Evolutionary conservation across 2,888 invertebrate species (phyloP).

Genomic region (Lepidochrysops patricia): DNA sequence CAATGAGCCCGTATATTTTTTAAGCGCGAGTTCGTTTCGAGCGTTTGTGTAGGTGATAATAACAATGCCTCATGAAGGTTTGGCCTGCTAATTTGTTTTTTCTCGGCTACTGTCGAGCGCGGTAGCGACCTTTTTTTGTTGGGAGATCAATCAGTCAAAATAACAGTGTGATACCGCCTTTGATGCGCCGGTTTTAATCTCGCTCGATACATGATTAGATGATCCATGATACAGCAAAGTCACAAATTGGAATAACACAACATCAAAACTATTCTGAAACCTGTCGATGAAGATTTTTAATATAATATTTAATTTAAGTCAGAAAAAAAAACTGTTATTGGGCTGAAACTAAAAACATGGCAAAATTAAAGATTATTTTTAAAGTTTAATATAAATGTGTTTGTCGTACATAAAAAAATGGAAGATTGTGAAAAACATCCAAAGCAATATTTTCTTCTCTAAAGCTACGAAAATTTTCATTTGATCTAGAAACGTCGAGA

Average conservation of each 20-base stretch:
- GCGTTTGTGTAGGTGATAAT: slow-evolving; percentile 67
- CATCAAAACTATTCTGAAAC: slow-evolving; percentile 12
- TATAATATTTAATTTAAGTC: no score
- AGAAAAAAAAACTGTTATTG: no score
- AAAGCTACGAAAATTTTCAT: no score
- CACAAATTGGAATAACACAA: slow-evolving; percentile 61
- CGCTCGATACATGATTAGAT: slow-evolving; percentile 71
- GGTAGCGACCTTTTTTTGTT: slow-evolving; percentile 71
- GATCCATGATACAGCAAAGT: slow-evolving; percentile 70
- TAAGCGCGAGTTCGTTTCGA: slow-evolving; percentile 40
- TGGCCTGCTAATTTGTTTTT: slow-evolving; percentile 75
- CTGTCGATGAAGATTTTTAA: slow-evolving; percentile 1
- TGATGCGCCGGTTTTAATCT: slow-evolving; percentile 73
- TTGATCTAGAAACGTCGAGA: not conserved
- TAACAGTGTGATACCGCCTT: slow-evolving; percentile 75
- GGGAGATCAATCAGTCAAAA: slow-evolving; percentile 74
- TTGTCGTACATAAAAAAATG: no score
- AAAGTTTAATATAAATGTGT: no score
- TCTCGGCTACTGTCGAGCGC: slow-evolving; percentile 73
- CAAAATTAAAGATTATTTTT: no score
- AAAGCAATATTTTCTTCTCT: no score
- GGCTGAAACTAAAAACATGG: no score
- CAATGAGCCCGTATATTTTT: slow-evolving; percentile 35
- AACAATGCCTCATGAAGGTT: slow-evolving; percentile 73
- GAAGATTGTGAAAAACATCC: no score